phyloP scores from a whole-genome alignment of 2,113 vertebrate species.

The Phalacrocorax brasilianus region DNA sequence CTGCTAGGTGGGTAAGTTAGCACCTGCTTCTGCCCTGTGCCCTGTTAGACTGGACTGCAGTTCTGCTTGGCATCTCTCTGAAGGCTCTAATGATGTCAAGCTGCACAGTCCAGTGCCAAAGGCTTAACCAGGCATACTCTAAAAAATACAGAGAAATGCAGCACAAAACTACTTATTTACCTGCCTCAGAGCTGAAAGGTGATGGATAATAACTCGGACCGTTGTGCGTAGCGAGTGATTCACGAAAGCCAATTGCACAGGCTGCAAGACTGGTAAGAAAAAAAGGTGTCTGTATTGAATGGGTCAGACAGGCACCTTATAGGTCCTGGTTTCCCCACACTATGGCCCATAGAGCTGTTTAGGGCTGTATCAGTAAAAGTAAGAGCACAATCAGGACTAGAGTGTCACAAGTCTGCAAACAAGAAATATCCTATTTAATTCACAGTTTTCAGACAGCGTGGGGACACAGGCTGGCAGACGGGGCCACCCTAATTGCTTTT shows the following conservation, averaged over 20 bases:
- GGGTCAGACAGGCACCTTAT: accelerated
- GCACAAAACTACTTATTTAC: neutral
- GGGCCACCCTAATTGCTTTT: neutral
- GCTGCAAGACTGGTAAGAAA: neutral
- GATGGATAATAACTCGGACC: neutral
- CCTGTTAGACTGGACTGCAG: neutral
- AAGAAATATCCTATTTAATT: neutral
- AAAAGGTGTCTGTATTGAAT: neutral
- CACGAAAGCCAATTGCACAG: neutral
- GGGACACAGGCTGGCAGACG: neutral
- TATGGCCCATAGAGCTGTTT: neutral
- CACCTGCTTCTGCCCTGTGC: neutral
- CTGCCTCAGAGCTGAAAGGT: neutral
- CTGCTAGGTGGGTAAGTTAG: neutral
- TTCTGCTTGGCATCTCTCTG: neutral
- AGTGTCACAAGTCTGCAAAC: neutral
- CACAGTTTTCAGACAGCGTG: neutral
- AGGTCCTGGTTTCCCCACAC: neutral
- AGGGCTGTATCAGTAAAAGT: neutral
- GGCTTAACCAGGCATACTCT: neutral
- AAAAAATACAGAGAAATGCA: neutral
- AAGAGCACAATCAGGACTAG: neutral
- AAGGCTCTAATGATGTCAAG: neutral
- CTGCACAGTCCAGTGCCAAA: neutral
- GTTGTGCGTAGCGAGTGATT: neutral